Evolutionary conservation across 2,888 invertebrate species (phyloP).

Genomic region (Synanthedon tipuliformis): DNA sequence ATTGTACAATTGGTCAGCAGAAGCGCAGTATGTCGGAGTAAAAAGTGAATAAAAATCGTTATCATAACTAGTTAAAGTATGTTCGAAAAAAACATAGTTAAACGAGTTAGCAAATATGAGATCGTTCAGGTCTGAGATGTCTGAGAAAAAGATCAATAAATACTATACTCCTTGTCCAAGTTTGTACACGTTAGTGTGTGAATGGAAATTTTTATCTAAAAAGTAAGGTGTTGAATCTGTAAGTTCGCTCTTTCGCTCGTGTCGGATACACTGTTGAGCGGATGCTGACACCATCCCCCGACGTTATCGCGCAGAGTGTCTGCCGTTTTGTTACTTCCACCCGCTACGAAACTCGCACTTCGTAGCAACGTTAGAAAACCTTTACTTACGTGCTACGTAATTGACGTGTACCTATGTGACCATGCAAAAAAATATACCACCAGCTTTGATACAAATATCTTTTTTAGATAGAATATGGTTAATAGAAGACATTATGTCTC

Average conservation of each 20-base stretch:
- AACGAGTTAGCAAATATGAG: neutral
- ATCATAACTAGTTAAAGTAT: no score
- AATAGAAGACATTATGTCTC: no score
- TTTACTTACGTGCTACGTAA: neutral
- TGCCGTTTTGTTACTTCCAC: neutral
- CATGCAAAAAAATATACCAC: neutral
- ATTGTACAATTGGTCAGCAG: neutral
- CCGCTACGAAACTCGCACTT: neutral
- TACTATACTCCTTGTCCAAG: neutral
- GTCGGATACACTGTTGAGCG: neutral
- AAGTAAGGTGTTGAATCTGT: neutral
- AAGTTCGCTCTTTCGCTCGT: neutral
- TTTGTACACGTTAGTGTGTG: neutral
- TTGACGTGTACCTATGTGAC: neutral
- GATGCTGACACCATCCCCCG: neutral
- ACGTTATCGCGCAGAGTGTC: neutral
- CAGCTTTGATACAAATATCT: no score
- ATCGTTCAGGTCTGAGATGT: conserved; percentile 7
- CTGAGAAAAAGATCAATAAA: neutral
- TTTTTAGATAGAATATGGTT: no score
- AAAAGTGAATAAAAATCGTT: no score
- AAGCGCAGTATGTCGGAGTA: neutral
- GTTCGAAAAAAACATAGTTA: neutral
- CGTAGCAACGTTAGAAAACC: neutral
- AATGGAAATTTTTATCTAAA: neutral